Evolutionary conservation across 2,797 vertebrate species (phyloP).

Genomic region (Anableps anableps): DNA sequence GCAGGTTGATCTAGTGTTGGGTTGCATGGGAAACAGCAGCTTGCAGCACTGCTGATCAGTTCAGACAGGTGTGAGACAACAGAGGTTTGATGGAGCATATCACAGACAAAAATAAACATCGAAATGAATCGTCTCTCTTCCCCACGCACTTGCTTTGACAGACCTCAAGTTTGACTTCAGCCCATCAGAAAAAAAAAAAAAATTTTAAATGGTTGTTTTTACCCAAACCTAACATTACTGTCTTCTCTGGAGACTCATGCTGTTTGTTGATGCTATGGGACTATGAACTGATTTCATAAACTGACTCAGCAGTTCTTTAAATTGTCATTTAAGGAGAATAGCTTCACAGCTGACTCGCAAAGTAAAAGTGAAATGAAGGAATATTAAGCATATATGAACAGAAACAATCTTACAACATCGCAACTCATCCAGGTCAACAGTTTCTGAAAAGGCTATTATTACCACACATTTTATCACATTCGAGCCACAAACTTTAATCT

Average conservation of each 20-base stretch:
- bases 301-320: neutral
- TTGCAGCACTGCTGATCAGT: constrained; percentile 66
- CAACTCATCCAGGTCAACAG: neutral
- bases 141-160: neutral
- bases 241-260: neutral
- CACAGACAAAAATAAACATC: neutral
- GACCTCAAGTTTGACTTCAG: constrained; percentile 8
- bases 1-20: constrained; percentile 69
- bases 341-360: neutral
- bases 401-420: neutral
- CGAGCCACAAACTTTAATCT: neutral
- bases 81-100: neutral
- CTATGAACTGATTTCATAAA: neutral
- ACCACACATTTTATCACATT: neutral
- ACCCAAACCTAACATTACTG: neutral
- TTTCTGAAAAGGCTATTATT: neutral
- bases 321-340: neutral
- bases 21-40: constrained; percentile 65
- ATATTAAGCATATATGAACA: neutral
- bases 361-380: neutral
- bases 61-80: constrained; percentile 60
- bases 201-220: neutral
- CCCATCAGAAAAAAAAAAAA: neutral
- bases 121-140: neutral
- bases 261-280: neutral